Base-by-base conservation (phyloP, 2,888 invertebrate genomes). In the Cryptus armator region DNA sequence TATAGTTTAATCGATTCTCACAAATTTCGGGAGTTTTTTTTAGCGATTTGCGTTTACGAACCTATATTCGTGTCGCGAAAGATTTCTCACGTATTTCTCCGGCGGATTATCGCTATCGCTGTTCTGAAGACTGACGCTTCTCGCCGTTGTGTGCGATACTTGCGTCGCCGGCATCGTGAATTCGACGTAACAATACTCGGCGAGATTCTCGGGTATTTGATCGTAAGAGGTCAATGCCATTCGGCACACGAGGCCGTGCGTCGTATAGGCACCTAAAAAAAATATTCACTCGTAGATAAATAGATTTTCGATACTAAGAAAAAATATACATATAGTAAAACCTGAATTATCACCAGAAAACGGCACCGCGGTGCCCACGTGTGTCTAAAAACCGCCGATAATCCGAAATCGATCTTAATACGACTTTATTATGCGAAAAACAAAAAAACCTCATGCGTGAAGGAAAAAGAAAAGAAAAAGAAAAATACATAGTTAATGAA, bases 141-240 rank as follows among this genome's bases (percentile, higher is more conserved):
- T 96, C 88, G 99, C 98, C 51, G 99, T 99, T 77, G 98, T 98
- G 94, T 99, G 99, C 83, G 98, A 98, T 74, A 96, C 97, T 93
- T 99, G 99, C 51, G 99, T 98, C 88, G 98, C 97, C 48, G 99
- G 99, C 99, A 99, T 99, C 68, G 99, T 99, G 94, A 99, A 99
- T 94, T 99, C 99, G 46, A 99, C 99, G 93, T 96, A 96, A 89
- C 98, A 98, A 94, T 96, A 97, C 89, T 97, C 97, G 85, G 98
- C 97, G 93, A 99, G 95, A 94, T 97, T 97, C 87, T 98, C 98
- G 37, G 99, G 99, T 92, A 99, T 96, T 95, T 99, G 98, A 94
- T 99, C 99, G 95, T 98, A 99, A 68, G 98, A 98, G 29, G 99
- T 99, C 88, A 99, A 95, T 86, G 98, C 98, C 95, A 99, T 97